Percentiles rank a stretch among this genome's conserved stretches.
phyloP scores from a whole-genome alignment of 2,113 vertebrate species.

The Prinia subflava region DNA sequence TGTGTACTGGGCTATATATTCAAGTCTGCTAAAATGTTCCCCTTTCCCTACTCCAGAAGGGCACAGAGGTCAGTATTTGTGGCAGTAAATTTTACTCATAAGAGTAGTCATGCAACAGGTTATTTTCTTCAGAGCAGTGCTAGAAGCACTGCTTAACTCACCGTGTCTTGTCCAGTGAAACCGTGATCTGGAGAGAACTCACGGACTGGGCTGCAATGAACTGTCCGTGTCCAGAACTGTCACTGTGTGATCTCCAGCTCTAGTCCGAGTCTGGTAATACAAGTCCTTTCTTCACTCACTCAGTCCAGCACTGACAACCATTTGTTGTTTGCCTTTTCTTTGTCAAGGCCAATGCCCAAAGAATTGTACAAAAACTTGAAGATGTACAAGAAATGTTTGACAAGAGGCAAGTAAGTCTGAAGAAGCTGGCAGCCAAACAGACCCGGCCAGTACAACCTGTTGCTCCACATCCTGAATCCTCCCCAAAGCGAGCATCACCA shows the following conservation, averaged over 20 bases:
- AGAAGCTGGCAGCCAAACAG: slow-evolving; percentile 91
- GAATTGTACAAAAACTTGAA: slow-evolving; percentile 82
- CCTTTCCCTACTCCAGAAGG: background rate
- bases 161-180: background rate
- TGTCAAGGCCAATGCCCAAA: slow-evolving; percentile 80
- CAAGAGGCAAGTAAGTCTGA: slow-evolving; percentile 88
- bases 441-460: slow-evolving; percentile 91
- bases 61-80: background rate
- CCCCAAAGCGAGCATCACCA: slow-evolving; percentile 83
- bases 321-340: background rate
- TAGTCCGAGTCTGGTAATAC: background rate
- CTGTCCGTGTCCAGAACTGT: background rate
- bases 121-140: background rate
- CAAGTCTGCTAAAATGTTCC: background rate
- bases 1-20: background rate
- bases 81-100: background rate
- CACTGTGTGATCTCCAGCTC: background rate
- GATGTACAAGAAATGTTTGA: slow-evolving; percentile 94
- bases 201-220: background rate
- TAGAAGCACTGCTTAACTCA: background rate
- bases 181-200: background rate
- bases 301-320: background rate
- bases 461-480: slow-evolving; percentile 91
- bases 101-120: background rate
- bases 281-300: background rate